Conservation (phyloP, 2,113 vertebrate species). For the Stictonetta naevosa region DNA sequence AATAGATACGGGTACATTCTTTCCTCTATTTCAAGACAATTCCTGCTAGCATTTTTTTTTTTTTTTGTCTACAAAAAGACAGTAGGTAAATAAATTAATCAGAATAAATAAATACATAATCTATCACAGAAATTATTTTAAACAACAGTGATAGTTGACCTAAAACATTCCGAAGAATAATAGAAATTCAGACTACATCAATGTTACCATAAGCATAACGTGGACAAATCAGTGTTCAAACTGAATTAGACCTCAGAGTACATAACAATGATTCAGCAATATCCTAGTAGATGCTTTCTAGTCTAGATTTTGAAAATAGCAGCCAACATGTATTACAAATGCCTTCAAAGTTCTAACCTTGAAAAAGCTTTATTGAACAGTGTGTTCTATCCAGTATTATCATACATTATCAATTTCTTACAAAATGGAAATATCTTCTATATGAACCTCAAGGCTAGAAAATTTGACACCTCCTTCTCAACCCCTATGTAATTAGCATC, state of each 20-base stretch:
- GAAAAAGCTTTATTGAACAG: neutral
- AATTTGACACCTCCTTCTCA: neutral
- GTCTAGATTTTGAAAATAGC: neutral
- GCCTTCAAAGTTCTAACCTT: neutral
- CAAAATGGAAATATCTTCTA: neutral
- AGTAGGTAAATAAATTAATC: neutral
- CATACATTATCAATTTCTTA: neutral
- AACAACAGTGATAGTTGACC: neutral
- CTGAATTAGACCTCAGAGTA: neutral
- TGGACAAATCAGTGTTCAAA: neutral
- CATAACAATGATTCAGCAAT: neutral
- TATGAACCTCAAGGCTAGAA: neutral
- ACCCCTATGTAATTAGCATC: neutral
- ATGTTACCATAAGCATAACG: neutral
- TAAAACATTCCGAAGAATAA: neutral
- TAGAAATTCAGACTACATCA: neutral
- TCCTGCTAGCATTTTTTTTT: neutral
- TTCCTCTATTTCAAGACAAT: neutral
- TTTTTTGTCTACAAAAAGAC: neutral
- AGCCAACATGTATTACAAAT: neutral
- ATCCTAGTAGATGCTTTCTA: neutral
- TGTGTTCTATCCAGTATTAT: neutral
- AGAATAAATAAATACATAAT: neutral
- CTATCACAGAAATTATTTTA: neutral
- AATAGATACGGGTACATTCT: neutral